Percentiles rank a stretch among this genome's conserved stretches.
Evolutionary conservation across 2,888 invertebrate genomes (phyloP).

Genomic region (Lordiphosa andalusiaca): DNA sequence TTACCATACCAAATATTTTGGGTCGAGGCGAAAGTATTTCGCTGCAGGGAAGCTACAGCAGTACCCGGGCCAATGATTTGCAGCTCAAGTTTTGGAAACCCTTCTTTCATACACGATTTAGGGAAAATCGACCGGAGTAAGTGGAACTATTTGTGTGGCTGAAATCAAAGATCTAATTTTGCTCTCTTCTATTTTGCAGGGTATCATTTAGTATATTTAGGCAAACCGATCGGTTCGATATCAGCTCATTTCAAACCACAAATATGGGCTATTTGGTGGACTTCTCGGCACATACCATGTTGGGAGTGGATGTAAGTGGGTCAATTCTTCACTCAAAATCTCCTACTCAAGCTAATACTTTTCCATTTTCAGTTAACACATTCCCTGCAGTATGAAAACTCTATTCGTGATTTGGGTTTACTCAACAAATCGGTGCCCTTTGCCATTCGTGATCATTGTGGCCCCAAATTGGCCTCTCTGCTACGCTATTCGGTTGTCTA

Average conservation of each 20-base stretch:
- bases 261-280: conserved; percentile 90
- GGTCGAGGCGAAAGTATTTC: conserved; percentile 93
- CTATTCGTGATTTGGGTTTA: conserved; percentile 89
- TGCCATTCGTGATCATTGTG: conserved; percentile 89
- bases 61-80: conserved; percentile 90
- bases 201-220: conserved; percentile 88
- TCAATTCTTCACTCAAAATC: not conserved
- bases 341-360: fast-evolving
- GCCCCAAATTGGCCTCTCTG: conserved; percentile 94
- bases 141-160: conserved; percentile 63
- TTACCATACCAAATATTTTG: conserved; percentile 90
- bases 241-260: conserved; percentile 87
- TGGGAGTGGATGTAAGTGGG: conserved; percentile 80
- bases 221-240: conserved; percentile 80
- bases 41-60: conserved; percentile 92
- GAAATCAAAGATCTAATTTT: not conserved
- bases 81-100: conserved; percentile 91
- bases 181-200: conserved; percentile 80
- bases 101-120: conserved; percentile 85
- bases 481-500: conserved; percentile 89
- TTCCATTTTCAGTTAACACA: conserved; percentile 85
- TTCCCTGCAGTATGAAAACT: conserved; percentile 92
- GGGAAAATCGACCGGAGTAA: conserved; percentile 83
- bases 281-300: conserved; percentile 84
- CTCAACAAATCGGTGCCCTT: conserved; percentile 89